A percentile compares a stretch with the other conserved stretches of the same genome.
These are phyloP conservation scores for Romanogobio albipinnatus DNA, from an alignment of 2,113 vertebrate genomes.

Conservation along the genomic window DNA sequence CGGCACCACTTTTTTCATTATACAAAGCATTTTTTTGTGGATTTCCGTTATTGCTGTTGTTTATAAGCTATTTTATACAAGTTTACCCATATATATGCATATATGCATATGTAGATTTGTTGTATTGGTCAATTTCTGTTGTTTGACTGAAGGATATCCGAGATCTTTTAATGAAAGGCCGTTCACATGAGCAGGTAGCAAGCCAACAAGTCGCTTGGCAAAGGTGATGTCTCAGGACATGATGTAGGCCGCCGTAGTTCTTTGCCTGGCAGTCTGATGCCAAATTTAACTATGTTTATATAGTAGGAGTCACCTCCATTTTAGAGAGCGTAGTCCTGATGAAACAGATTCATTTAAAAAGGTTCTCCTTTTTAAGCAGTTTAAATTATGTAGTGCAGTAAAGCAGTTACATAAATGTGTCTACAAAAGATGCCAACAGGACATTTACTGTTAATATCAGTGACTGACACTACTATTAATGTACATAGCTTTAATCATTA, in stretches of 20 bases:
- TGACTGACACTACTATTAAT: constrained; percentile 1
- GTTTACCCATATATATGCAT: constrained; percentile 46
- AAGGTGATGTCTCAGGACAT: constrained; percentile 3
- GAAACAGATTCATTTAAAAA: constrained; percentile 4
- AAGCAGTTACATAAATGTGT: background rate
- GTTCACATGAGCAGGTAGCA: constrained; percentile 28
- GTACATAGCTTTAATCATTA: constrained; percentile 8
- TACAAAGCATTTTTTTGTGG: constrained; percentile 31
- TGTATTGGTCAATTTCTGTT: constrained; percentile 45
- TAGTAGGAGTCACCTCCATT: background rate
- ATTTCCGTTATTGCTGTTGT: constrained; percentile 72
- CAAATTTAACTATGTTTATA: background rate
- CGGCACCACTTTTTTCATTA: constrained; percentile 64
- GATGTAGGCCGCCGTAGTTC: background rate
- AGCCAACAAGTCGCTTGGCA: constrained; percentile 12
- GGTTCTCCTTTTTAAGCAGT: background rate
- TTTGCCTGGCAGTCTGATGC: constrained; percentile 24
- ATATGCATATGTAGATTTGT: constrained; percentile 45
- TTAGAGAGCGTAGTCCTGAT: background rate
- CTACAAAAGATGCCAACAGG: background rate
- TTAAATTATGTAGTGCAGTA: no score
- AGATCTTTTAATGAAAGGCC: constrained; percentile 37
- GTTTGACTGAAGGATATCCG: constrained; percentile 33
- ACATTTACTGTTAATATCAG: background rate
- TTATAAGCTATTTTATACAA: constrained; percentile 82